A percentile compares a stretch with the other conserved stretches of the same genome.
Evolutionary conservation across 2,113 vertebrate species (phyloP).

Genomic region (Accipiter cooperii): DNA sequence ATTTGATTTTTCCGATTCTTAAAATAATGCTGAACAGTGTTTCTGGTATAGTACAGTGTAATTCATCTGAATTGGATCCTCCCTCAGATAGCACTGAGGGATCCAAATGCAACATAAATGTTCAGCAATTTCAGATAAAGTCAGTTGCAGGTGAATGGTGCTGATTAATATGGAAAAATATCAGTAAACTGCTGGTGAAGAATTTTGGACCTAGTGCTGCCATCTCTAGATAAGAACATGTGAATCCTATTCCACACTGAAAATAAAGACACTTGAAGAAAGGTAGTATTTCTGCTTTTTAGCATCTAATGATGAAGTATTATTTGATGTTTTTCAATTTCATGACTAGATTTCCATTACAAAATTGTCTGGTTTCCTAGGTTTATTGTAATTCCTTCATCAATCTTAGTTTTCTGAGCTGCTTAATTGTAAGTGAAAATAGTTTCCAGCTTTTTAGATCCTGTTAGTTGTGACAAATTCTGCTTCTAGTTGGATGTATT

Average conservation of each 20-base stretch:
- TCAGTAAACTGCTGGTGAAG: neutral
- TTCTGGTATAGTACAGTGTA: neutral
- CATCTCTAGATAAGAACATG: neutral
- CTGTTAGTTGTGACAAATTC: neutral
- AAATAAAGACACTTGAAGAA: neutral
- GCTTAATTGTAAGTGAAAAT: neutral
- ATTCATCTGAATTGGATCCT: neutral
- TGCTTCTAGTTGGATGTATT: neutral
- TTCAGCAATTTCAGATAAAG: neutral
- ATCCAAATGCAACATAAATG: neutral
- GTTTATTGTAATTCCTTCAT: neutral
- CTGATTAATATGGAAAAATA: neutral
- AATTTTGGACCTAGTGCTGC: neutral
- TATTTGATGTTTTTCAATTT: neutral
- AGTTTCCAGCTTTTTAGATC: neutral
- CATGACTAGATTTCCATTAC: neutral
- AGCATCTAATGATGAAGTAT: neutral
- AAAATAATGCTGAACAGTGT: neutral
- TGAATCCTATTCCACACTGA: neutral
- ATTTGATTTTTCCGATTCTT: neutral
- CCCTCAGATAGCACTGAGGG: neutral
- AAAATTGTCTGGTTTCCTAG: neutral
- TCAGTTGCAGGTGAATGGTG: neutral
- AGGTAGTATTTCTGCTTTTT: conserved; percentile 2
- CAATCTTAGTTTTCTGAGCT: neutral